Evolutionary conservation across 2,113 vertebrate species (phyloP), one percentile per base, ranked within the genome.

Genomic region (Camelus dromedarius): DNA sequence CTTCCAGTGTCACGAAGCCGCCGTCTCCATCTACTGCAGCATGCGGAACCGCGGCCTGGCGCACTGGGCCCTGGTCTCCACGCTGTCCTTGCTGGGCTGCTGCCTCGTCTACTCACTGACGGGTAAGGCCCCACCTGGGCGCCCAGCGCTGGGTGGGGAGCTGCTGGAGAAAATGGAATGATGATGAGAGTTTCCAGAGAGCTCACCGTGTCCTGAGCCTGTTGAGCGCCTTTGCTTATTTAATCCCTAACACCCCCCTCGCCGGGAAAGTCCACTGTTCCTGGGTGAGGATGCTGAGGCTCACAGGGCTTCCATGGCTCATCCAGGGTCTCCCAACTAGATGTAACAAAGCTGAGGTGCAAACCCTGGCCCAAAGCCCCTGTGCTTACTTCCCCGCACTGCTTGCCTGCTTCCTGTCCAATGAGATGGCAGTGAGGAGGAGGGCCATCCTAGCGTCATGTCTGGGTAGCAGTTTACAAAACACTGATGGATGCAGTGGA

Each of bases 31-130:
- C 98, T 99, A 99, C 99, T 99, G 99, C 98, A 99, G 99, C 98
- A 99, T 99, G 99, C 96, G 97, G 96, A 99, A 98, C 98, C 99
- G 98, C 98, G 98, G 98, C 82, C 99, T 99, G 67, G 98, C 99
- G 22, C 99, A 99, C 97, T 99, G 99, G 99, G 97, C 99, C 13
- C 8, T 98, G 0, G 98, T 99, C 90, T 99, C 99, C 0, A 97
- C 98, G 96, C 93, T 99, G 72, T 99, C 99, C 97, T 99, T 99
- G 99, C 96, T 99, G 96, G 98, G 99, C 98, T 99, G 99, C 92
- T 98, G 99, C n/a, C 52, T 99, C 83, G 98, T 99, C 98, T 99
- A 99, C 98, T 99, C 99, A 1, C 99, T 99, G 96, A 99, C 99
- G 20, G 99, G 99, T 99, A 79, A 92, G 93, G 56, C 18, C 60